Conservation (phyloP, 2,888 invertebrate species). For the Lottia gigantea region DNA sequence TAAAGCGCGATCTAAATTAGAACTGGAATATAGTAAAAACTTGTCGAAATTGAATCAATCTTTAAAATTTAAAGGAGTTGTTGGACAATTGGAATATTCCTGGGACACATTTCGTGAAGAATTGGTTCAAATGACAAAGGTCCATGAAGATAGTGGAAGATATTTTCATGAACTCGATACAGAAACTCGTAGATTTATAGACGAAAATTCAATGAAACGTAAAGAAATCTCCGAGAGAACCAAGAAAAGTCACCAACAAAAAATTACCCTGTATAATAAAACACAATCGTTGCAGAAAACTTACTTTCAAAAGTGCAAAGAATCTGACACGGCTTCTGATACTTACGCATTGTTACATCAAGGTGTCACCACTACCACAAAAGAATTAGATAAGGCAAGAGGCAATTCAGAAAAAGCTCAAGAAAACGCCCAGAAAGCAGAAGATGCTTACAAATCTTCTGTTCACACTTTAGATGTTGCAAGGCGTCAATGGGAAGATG, state of each 20-base stretch:
- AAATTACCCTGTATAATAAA: background rate
- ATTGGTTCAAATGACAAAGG: background rate
- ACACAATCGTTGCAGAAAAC: background rate
- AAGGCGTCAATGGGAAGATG: constrained; percentile 27
- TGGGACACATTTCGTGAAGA: background rate
- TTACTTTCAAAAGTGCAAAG: constrained; percentile 19
- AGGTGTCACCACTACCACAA: constrained; percentile 13
- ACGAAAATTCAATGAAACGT: background rate
- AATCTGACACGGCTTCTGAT: constrained; percentile 3
- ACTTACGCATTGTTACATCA: background rate
- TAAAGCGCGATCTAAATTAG: background rate
- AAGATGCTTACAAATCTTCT: constrained; percentile 22
- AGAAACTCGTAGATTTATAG: background rate
- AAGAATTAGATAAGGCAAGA: constrained; percentile 20
- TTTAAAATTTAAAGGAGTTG: background rate
- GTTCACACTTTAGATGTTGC: constrained; percentile 25
- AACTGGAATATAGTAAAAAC: background rate
- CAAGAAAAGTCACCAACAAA: background rate
- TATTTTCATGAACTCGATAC: background rate
- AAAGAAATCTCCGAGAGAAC: background rate
- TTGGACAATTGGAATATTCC: background rate
- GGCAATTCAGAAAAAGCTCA: constrained; percentile 7
- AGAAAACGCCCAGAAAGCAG: constrained; percentile 17
- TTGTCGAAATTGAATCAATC: background rate
- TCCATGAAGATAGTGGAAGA: background rate